Evolutionary conservation across 2,113 vertebrate genomes (phyloP), one percentile per base, ranked within the genome.

Genomic region (Crotophaga sulcirostris): DNA sequence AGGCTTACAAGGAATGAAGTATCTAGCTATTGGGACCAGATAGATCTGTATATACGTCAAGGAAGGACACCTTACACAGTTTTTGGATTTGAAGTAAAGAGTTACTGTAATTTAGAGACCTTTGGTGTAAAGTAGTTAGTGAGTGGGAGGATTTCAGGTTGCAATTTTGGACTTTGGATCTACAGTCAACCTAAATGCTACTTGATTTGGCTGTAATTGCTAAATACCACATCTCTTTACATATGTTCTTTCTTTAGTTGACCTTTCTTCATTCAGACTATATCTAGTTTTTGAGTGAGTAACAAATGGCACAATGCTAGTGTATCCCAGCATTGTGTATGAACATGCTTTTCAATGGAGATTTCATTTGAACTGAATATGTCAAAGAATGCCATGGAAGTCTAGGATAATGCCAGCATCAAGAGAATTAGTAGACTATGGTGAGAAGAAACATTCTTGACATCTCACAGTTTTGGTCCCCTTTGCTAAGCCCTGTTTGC

Each of bases 371-470:
- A 92, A 87, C 31, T 62, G 63, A 83, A 26, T 90, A 74, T 64
- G 34, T 86, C 81, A 55, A 92, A 86, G 47, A 94, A 88, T 81
- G 42, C 29, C 55, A 94, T 63, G 63, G 36, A 93, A 88, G 33
- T 66, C 36, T 86, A 80, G 33, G 38, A 67, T 84, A 89, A 84
- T 75, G 34, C 44, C 69, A 82, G 70, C 47, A 89, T 93, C 69
- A 63, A 72, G 16, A 87, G 52, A 94, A 90, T 92, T 92, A 81
- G 20, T 40, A 38, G 24, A 33, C 26, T 93, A 33, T 2, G 1
- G 10, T 24, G 33, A 93, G 47, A 84, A 92, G 55, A 84, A 89
- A 52, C 15, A 91, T 90, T 94, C 73, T 78, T 90, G 63, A 51
- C 42, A 90, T 77, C 54, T 90, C 51, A 40, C 18, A 54, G 12